Evolutionary conservation across 23 tunicate genomes (phyloP), one percentile per base, ranked within the genome.

Genomic region (Ciona savignyi): DNA sequence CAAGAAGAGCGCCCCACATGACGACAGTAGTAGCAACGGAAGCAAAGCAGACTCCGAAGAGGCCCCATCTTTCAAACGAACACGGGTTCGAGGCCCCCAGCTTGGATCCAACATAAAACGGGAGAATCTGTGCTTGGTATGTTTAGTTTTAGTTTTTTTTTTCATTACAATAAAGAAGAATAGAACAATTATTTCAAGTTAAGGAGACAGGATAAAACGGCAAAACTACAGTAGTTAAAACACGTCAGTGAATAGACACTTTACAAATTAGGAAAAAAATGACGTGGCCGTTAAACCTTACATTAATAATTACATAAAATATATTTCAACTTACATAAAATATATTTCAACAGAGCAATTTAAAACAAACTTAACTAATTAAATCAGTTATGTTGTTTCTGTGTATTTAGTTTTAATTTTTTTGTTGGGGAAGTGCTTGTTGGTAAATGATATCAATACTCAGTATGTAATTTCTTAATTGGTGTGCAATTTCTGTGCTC

Each of bases 51-150:
- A 49, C 35, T 23, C 28, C 22, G 78, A 74, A 20, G 67, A 60
- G 11, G 64, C 25, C 32, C 34, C 42, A 11, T 6, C 27, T 29
- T 23, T 62, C 2, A 29, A 51, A n/a, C 61, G 56, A 25, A 27
- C 29, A 22, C 23, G 63, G 33, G 20, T 27, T 21, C 65, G 70
- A 29, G 85, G 85, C n/a, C 80, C 87, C 1, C 87, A 74, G 32
- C 70, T 82, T 23, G 87, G 87, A 25, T 74, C 80, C 6, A 68
- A 25, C 4, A 66, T 70, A 1, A 82, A 82, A 68, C 66, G 80
- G 34, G 80, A 74, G 42, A 82, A 75, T 34, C 33, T 82, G 15
- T 82, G 87, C 79, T 21, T 67, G 35, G 87, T 82, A 68, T 62
- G 84, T 68, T 25, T 27, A 49, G 61, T 11, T 49, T 49, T 20